These are phyloP conservation scores for Odobenus rosmarus DNA, from an alignment of 2,113 vertebrate genomes.

Conservation along the genomic window DNA sequence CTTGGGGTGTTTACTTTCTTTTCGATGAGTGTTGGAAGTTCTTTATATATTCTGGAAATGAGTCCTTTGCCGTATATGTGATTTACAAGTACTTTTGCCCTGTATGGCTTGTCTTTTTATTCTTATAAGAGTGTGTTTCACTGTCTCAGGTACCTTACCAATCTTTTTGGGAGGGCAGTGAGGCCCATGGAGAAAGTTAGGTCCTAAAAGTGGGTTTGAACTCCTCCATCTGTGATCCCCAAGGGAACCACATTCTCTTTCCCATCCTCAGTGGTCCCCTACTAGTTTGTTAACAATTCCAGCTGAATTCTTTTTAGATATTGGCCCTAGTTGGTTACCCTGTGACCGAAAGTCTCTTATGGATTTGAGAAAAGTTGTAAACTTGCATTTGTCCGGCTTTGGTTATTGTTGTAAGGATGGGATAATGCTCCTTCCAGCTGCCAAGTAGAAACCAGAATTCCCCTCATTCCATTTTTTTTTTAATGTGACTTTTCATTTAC, in stretches of 20 bases:
- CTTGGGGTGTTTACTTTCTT: neutral
- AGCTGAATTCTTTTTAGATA: neutral
- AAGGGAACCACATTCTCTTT: neutral
- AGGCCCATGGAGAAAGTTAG: neutral
- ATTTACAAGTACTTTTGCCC: slow-evolving; percentile 18
- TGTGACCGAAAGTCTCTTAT: neutral
- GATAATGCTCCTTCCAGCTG: neutral
- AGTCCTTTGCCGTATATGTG: neutral
- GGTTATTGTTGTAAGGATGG: neutral
- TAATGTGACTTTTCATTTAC: neutral
- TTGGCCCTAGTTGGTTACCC: neutral
- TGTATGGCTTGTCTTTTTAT: neutral
- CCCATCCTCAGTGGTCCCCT: neutral
- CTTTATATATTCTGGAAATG: neutral
- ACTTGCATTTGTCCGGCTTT: neutral
- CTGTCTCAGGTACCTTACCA: neutral
- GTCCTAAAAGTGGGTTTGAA: neutral
- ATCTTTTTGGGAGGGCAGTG: neutral
- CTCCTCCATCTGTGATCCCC: neutral
- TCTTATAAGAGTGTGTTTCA: slow-evolving; percentile 6
- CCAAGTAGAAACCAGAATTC: neutral
- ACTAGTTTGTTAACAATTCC: neutral
- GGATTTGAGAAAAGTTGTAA: neutral
- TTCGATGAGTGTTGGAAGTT: neutral
- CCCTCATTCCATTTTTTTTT: neutral